Conservation (phyloP, 2,113 vertebrate genomes). For the Pterophyllum scalare region DNA sequence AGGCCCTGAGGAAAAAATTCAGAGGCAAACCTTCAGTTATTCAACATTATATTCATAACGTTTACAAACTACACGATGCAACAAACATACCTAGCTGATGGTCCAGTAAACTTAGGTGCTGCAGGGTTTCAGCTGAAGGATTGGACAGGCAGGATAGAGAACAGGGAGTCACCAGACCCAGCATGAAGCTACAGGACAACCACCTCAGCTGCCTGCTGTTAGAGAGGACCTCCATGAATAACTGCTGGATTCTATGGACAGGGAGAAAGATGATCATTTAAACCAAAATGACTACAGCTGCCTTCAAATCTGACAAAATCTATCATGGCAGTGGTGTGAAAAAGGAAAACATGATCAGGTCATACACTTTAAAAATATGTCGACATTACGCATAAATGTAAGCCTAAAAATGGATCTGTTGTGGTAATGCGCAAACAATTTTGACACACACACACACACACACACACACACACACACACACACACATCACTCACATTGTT, state of each 20-base stretch:
- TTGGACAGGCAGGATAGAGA: constrained; percentile 94
- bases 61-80: not conserved
- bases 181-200: constrained; percentile 96
- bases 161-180: constrained; percentile 92
- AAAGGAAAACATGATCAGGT: not conserved
- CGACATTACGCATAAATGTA: not conserved
- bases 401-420: not conserved
- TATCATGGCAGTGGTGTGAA: not conserved
- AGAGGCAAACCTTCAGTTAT: not conserved
- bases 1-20: constrained; percentile 70
- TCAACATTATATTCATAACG: not conserved
- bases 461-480: not conserved
- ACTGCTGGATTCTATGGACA: constrained; percentile 90
- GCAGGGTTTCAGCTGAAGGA: constrained; percentile 89
- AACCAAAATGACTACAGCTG: not conserved
- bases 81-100: constrained; percentile 84
- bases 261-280: not conserved
- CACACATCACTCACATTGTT: not conserved
- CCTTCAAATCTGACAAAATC: not conserved
- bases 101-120: constrained; percentile 95
- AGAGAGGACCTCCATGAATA: constrained; percentile 95
- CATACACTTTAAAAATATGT: not conserved
- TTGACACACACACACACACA: not conserved
- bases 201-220: constrained; percentile 95
- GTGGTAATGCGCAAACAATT: not conserved